phyloP scores from a whole-genome alignment of 2,888 invertebrate genomes.

The Trissonchulus sp. region DNA sequence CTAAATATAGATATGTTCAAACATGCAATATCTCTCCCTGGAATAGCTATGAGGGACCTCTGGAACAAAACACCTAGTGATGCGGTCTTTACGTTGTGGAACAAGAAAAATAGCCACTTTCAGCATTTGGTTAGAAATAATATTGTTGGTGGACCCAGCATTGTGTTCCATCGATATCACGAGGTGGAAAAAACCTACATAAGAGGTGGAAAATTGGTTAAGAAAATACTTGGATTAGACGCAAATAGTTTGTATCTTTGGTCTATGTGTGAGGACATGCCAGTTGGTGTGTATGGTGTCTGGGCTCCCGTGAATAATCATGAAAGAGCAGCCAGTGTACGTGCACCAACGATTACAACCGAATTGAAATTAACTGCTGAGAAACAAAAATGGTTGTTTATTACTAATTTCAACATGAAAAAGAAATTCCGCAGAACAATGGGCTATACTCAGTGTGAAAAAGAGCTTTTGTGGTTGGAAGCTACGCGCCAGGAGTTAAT shows the following conservation, averaged over 20 bases:
- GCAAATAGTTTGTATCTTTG: not conserved
- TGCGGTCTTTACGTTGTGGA: not conserved
- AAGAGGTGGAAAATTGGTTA: not conserved
- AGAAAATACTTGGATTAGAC: not conserved
- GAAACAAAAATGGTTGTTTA: too few species aligned
- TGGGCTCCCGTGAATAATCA: not conserved
- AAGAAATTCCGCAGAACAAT: not conserved
- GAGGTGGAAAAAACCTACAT: not conserved
- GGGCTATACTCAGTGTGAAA: not conserved
- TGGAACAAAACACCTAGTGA: conserved; percentile 32
- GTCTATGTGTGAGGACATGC: not conserved
- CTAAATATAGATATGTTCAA: conserved; percentile 17
- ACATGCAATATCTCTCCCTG: conserved; percentile 34
- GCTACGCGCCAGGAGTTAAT: not conserved
- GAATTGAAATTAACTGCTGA: not conserved
- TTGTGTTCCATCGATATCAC: not conserved
- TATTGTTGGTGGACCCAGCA: not conserved
- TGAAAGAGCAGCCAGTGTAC: too few species aligned
- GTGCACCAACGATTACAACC: too few species aligned
- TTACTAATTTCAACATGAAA: not conserved
- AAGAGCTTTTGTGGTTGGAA: not conserved
- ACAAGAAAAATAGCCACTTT: not conserved
- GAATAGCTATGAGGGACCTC: conserved; percentile 22
- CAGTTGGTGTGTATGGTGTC: not conserved
- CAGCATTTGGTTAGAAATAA: not conserved